Evolutionary conservation across 1,140 invertebrate genomes (phyloP).

Genomic region (Danaus melanippus): DNA sequence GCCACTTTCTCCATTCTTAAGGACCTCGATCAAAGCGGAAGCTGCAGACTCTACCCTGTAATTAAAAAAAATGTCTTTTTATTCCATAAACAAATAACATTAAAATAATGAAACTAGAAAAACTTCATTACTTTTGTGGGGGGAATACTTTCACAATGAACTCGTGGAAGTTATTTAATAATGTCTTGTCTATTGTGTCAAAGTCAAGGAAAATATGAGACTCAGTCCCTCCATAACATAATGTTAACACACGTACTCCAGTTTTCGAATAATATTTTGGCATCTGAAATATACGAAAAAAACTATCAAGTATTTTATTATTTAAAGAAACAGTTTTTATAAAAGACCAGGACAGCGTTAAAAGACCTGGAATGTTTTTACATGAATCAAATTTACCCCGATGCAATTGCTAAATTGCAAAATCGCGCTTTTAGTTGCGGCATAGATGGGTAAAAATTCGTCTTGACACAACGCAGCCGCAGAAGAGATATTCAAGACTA

Average conservation of each 20-base stretch:
- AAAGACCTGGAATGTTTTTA: neutral
- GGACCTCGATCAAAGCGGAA: constrained; percentile 16
- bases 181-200: neutral
- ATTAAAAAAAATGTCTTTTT: neutral
- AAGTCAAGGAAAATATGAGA: constrained; percentile 12
- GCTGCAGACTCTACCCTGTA: constrained; percentile 26
- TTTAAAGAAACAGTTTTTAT: no score
- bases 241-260: constrained; percentile 15
- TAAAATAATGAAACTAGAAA: neutral
- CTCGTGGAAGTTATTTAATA: neutral
- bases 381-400: constrained; percentile 40
- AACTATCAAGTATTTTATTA: no score
- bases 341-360: neutral
- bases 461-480: constrained; percentile 68
- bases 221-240: constrained; percentile 24
- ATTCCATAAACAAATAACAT: neutral
- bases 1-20: constrained; percentile 20
- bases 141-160: neutral
- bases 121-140: neutral
- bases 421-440: constrained; percentile 77
- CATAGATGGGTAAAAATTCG: constrained; percentile 67
- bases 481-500: constrained; percentile 77
- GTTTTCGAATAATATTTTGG: constrained; percentile 15
- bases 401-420: constrained; percentile 68
- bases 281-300: constrained; percentile 10